phyloP scores from a whole-genome alignment of 2,888 invertebrate species.

The Melieria picta region DNA sequence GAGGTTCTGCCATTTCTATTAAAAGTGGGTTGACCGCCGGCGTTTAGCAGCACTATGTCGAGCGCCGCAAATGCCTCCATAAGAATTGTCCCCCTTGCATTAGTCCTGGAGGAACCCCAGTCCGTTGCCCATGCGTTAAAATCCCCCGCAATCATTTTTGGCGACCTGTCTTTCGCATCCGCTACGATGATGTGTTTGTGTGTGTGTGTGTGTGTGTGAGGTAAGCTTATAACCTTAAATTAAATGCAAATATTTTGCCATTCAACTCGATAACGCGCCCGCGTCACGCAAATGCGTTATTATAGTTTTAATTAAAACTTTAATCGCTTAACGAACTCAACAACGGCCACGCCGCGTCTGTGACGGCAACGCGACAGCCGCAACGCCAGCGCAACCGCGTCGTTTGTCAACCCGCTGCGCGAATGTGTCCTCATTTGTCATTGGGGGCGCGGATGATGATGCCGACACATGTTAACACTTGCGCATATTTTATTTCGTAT shows the following conservation, averaged over 20 bases:
- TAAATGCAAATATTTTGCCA: background rate
- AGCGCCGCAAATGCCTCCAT: too few relatives aligned
- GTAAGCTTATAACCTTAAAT: conserved; percentile 7
- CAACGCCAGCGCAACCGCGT: background rate
- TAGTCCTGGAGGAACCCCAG: too few relatives aligned
- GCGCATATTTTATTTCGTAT: conserved; percentile 14
- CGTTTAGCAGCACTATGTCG: too few relatives aligned
- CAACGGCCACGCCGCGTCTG: background rate
- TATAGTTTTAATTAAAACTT: conserved; percentile 22
- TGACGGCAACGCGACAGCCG: background rate
- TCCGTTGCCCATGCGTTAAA: too few relatives aligned
- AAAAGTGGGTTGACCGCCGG: too few relatives aligned
- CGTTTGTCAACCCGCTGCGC: background rate
- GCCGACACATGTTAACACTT: background rate
- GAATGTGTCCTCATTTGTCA: background rate
- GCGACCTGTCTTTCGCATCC: too few relatives aligned
- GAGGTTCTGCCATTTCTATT: too few relatives aligned
- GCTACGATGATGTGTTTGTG: too few relatives aligned
- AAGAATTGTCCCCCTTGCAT: too few relatives aligned
- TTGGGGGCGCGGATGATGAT: background rate
- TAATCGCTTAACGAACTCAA: background rate
- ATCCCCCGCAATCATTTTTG: too few relatives aligned
- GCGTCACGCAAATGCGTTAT: background rate
- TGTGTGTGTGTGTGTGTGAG: background rate
- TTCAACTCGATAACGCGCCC: background rate